A percentile compares a stretch with the other conserved stretches of the same genome.
Evolutionary conservation across 2,113 vertebrate genomes (phyloP).

Genomic region (Pimephales promelas): DNA sequence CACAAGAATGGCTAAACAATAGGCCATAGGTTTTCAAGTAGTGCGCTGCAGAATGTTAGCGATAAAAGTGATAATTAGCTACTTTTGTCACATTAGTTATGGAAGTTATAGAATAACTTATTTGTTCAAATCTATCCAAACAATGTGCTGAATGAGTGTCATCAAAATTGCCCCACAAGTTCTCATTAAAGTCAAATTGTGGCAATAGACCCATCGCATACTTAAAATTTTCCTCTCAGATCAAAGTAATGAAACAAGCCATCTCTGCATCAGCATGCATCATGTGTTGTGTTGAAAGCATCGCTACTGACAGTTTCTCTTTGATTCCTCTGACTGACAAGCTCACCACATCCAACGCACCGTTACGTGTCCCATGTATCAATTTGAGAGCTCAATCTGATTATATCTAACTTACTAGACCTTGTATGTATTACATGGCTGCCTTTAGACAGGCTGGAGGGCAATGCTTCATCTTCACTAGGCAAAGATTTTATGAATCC

Average conservation of each 20-base stretch:
- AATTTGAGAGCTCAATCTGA: constrained; percentile 50
- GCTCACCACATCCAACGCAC: constrained; percentile 7
- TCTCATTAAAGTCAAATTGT: constrained; percentile 23
- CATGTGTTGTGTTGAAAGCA: constrained; percentile 15
- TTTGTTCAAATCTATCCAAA: constrained; percentile 1
- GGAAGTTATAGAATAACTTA: constrained; percentile 23
- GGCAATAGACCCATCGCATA: background rate
- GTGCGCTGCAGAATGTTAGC: background rate
- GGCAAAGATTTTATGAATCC: constrained; percentile 60
- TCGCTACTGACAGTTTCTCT: constrained; percentile 34
- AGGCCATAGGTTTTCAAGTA: constrained; percentile 21
- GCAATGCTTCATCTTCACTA: constrained; percentile 58
- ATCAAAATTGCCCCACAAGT: background rate
- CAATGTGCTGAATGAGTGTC: constrained; percentile 9
- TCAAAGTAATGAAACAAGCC: constrained; percentile 27
- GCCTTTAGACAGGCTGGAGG: constrained; percentile 54
- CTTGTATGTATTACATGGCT: constrained; percentile 40
- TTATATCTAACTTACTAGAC: constrained; percentile 46
- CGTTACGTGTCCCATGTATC: constrained; percentile 43
- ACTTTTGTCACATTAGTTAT: constrained; percentile 34
- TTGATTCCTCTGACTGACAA: constrained; percentile 47
- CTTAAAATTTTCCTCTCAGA: constrained; percentile 16
- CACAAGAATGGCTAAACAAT: constrained; percentile 48
- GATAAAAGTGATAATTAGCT: constrained; percentile 47
- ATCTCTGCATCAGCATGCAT: constrained; percentile 8